Conservation (phyloP, 2,797 vertebrate species). For the Danio aesculapii region DNA sequence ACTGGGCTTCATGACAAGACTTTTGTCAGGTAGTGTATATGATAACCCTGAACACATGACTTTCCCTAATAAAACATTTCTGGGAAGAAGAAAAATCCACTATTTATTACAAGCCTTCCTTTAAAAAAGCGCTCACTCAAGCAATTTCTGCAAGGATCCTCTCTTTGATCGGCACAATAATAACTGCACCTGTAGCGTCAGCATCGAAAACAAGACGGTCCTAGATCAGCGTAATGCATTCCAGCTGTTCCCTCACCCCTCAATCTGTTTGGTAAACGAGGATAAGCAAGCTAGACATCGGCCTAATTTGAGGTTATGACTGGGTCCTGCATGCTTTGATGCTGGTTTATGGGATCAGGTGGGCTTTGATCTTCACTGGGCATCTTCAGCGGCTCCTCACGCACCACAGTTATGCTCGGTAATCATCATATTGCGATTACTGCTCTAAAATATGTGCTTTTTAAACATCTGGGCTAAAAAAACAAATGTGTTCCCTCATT, state of each 20-base stretch:
- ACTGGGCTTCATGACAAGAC: too few relatives aligned
- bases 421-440: too few relatives aligned
- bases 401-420: background rate
- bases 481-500: too few relatives aligned
- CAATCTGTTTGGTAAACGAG: conserved; percentile 42
- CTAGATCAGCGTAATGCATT: conserved; percentile 6
- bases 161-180: conserved; percentile 8
- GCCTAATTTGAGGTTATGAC: conserved; percentile 66
- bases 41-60: background rate
- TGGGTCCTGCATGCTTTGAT: conserved; percentile 63
- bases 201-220: background rate
- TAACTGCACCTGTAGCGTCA: conserved; percentile 18
- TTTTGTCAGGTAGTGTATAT: too few relatives aligned
- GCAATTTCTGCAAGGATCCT: background rate
- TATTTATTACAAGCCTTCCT: background rate
- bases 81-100: background rate
- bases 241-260: conserved; percentile 48
- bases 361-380: conserved; percentile 64
- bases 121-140: background rate
- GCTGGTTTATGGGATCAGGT: conserved; percentile 61
- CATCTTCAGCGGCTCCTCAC: conserved; percentile 58
- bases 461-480: too few relatives aligned
- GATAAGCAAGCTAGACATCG: conserved; percentile 20
- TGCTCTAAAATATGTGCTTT: too few relatives aligned
- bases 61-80: background rate